phyloP scores from a whole-genome alignment of 2,888 invertebrate species.

The Halictus ligatus region DNA sequence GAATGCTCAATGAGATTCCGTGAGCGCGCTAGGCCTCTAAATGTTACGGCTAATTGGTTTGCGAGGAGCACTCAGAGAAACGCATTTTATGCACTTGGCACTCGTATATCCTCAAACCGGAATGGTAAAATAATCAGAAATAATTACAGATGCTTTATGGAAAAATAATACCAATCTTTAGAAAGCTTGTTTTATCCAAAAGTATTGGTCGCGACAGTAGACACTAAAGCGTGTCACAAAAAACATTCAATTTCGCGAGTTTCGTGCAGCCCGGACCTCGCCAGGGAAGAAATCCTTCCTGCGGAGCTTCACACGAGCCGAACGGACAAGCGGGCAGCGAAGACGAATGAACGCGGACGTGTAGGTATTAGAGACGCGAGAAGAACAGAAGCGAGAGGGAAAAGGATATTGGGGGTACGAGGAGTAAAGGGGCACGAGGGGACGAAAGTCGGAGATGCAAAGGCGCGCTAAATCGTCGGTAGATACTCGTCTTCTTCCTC shows the following conservation, averaged over 20 bases:
- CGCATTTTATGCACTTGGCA: background rate
- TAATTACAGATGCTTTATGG: no score
- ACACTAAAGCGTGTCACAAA: no score
- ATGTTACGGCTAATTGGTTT: conserved; percentile 11
- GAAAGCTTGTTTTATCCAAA: no score
- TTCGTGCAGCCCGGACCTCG: background rate
- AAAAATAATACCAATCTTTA: no score
- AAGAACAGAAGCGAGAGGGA: conserved; percentile 63
- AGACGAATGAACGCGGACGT: conserved; percentile 67
- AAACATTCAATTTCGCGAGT: background rate
- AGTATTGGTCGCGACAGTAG: no score
- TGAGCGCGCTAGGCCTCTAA: background rate
- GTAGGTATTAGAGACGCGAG: conserved; percentile 67
- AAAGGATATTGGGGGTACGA: conserved; percentile 19
- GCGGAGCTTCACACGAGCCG: conserved; percentile 36
- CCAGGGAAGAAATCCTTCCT: conserved; percentile 15
- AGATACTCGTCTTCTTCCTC: conserved; percentile 64
- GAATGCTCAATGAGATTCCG: background rate
- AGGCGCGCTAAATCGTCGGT: conserved; percentile 72
- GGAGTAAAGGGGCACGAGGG: conserved; percentile 39
- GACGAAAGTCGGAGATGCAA: conserved; percentile 68
- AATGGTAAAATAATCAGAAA: background rate
- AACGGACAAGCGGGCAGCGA: conserved; percentile 40
- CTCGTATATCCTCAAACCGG: background rate
- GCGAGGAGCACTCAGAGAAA: background rate